Conservation (phyloP, 2,797 vertebrate species). For the Momotus momota region DNA sequence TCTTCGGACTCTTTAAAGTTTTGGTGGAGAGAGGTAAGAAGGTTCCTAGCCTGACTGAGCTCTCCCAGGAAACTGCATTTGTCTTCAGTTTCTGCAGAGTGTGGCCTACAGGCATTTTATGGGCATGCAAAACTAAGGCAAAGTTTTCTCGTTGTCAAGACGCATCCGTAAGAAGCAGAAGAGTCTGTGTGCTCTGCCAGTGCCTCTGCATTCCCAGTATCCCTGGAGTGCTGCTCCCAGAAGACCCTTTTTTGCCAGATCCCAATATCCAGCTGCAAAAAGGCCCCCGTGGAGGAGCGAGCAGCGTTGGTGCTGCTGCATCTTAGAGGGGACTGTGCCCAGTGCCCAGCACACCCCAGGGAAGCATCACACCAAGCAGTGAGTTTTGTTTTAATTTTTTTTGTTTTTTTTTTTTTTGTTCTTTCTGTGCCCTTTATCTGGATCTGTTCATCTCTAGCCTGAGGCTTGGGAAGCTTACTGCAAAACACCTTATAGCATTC, state of each 20-base stretch:
- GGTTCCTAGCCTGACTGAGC: neutral
- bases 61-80: neutral
- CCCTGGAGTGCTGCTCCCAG: neutral
- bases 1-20: neutral
- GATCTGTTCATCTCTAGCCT: neutral
- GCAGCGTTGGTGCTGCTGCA: neutral
- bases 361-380: neutral
- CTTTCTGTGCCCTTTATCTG: neutral
- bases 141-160: neutral
- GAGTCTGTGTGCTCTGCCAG: neutral
- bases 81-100: neutral
- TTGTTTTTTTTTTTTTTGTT: neutral
- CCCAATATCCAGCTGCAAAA: neutral
- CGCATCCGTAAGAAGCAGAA: neutral
- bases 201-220: neutral
- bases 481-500: accelerated
- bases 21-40: neutral
- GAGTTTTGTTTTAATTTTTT: neutral
- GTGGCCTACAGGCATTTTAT: neutral
- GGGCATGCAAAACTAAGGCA: neutral
- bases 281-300: neutral
- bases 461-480: neutral
- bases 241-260: neutral
- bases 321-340: neutral
- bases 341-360: neutral